A percentile compares a stretch with the other conserved stretches of the same genome.
Evolutionary conservation across 2,797 vertebrate species (phyloP).

Genomic region (Etheostoma nigrum): DNA sequence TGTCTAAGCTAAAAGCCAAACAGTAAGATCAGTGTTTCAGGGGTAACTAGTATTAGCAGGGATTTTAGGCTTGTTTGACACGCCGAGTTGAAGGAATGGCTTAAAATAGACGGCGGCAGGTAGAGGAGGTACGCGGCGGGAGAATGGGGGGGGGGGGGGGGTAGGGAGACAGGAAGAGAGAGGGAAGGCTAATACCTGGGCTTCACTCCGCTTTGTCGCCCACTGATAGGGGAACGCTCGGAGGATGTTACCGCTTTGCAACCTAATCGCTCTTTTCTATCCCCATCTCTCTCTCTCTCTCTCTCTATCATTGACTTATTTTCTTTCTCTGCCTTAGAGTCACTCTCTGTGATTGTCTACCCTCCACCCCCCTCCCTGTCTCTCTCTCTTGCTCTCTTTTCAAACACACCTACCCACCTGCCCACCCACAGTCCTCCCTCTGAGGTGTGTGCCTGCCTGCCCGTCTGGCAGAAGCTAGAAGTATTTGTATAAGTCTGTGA

Average conservation of each 20-base stretch:
- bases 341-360: slow-evolving; percentile 63
- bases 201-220: slow-evolving; percentile 79
- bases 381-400: slow-evolving; percentile 28
- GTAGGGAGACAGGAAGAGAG: slow-evolving; percentile 52
- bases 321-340: slow-evolving; percentile 45
- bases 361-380: not conserved
- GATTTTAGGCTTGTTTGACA: slow-evolving; percentile 89
- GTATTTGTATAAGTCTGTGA: slow-evolving; percentile 82
- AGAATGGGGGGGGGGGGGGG: slow-evolving; percentile 68
- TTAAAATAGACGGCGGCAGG: slow-evolving; percentile 85
- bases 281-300: slow-evolving; percentile 57
- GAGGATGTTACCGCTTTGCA: slow-evolving; percentile 83
- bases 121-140: slow-evolving; percentile 59
- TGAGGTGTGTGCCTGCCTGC: slow-evolving; percentile 76
- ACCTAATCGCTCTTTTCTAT: slow-evolving; percentile 70
- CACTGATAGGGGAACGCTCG: slow-evolving; percentile 79
- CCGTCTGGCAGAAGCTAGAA: slow-evolving; percentile 72
- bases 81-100: slow-evolving; percentile 80
- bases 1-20: slow-evolving; percentile 86
- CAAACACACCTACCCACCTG: slow-evolving; percentile 43
- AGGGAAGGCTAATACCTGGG: slow-evolving; percentile 84
- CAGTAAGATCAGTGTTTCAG: slow-evolving; percentile 87
- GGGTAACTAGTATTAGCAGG: slow-evolving; percentile 89
- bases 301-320: slow-evolving; percentile 67
- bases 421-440: slow-evolving; percentile 68